These are phyloP conservation scores for Porites australiensis DNA, from an alignment of 64 coral and sea anemone species.

Conservation along the genomic window DNA sequence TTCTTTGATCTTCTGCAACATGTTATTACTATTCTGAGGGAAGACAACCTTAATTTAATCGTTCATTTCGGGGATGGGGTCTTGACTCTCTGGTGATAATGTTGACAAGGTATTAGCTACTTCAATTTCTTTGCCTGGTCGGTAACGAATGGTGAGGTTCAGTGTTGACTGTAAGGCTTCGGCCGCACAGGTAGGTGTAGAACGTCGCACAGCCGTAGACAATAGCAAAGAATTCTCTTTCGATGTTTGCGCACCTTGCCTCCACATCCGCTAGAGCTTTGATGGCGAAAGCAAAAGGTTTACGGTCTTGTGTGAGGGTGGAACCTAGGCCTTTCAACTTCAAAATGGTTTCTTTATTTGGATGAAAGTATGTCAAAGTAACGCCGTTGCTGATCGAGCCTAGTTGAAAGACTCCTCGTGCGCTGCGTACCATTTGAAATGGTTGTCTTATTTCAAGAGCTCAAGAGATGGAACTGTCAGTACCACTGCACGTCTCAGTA, in stretches of 20 bases:
- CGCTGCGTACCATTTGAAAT: neutral
- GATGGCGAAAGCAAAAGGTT: no score
- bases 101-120: constrained; percentile 39
- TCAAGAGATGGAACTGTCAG: neutral
- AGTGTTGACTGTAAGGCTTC: no score
- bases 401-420: neutral
- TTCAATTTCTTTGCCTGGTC: constrained; percentile 37
- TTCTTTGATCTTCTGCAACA: constrained; percentile 23
- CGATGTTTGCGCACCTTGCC: no score
- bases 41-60: constrained; percentile 35
- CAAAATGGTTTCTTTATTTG: no score
- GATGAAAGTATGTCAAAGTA: no score
- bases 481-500: neutral
- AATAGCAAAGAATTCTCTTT: no score
- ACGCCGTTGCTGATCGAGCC: no score
- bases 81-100: neutral
- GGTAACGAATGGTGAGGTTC: constrained; percentile 34
- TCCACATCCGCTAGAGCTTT: no score
- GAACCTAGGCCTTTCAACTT: no score
- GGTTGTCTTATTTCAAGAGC: constrained; percentile 16
- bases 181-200: constrained; percentile 59
- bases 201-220: neutral
- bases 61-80: constrained; percentile 13
- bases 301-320: no score
- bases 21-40: constrained; percentile 31